Evolutionary conservation across 37 sponge, comb jelly and placozoan genomes (phyloP).

Genomic region (Lycopodina hypogea): DNA sequence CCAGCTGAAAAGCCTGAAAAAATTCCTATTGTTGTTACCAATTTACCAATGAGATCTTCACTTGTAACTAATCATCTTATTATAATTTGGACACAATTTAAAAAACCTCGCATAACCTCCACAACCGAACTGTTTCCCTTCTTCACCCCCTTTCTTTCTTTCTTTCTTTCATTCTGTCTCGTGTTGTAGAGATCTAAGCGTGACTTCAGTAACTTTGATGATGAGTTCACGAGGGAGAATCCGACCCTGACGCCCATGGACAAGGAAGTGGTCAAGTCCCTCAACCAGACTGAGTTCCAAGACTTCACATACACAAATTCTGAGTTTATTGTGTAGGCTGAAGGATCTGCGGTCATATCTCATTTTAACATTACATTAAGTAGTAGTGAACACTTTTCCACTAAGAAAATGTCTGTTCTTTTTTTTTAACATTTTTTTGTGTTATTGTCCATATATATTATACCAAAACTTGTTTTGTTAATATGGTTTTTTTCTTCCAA

Average conservation of each 20-base stretch:
- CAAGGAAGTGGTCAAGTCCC: slow-evolving; percentile 12
- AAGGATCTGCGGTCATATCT: not conserved
- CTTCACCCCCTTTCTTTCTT: not conserved
- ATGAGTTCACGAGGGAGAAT: slow-evolving; percentile 77
- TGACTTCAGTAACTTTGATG: slow-evolving; percentile 89
- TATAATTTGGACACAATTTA: too few relatives aligned
- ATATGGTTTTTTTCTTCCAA: too few relatives aligned
- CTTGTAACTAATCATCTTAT: too few relatives aligned
- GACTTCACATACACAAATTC: slow-evolving; percentile 92
- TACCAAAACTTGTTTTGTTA: too few relatives aligned
- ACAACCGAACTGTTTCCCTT: not conserved
- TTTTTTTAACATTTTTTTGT: not conserved
- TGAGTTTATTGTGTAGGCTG: slow-evolving; percentile 52
- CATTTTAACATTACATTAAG: not conserved
- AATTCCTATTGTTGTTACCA: too few relatives aligned
- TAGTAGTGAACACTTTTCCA: too few relatives aligned
- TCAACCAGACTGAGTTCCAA: slow-evolving; percentile 78
- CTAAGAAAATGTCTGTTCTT: not conserved
- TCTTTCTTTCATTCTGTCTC: not conserved
- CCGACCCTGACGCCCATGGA: slow-evolving; percentile 69
- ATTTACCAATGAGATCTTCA: too few relatives aligned
- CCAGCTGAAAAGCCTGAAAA: too few relatives aligned
- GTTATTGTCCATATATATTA: too few relatives aligned
- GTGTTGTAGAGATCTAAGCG: slow-evolving; percentile 66
- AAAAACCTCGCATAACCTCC: too few relatives aligned